Evolutionary conservation across 1,140 invertebrate species (phyloP).

Genomic region (Scaptomyza pallida): DNA sequence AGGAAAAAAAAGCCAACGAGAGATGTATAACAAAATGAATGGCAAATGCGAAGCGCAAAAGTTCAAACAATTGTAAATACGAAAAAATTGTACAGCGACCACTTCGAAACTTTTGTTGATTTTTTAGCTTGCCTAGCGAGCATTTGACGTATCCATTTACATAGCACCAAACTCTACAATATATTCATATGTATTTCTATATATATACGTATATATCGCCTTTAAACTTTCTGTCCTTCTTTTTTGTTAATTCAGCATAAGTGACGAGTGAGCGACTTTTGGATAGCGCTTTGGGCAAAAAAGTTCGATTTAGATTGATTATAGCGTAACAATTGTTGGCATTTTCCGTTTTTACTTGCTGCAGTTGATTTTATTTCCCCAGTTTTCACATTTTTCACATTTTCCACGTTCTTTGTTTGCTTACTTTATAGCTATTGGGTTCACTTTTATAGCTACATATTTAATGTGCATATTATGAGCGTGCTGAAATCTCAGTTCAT

Average conservation of each 20-base stretch:
- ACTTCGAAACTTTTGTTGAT: slow-evolving; percentile 69
- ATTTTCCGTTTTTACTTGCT: slow-evolving; percentile 37
- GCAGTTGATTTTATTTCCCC: not conserved
- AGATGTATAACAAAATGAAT: slow-evolving; percentile 39
- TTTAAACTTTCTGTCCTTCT: slow-evolving; percentile 22
- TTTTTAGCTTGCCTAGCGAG: slow-evolving; percentile 43
- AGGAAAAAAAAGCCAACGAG: not conserved
- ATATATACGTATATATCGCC: not conserved
- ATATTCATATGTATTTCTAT: not conserved
- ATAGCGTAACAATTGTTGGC: slow-evolving; percentile 78
- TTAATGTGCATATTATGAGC: slow-evolving; percentile 52
- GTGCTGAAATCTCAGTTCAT: slow-evolving; percentile 45
- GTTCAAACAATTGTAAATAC: slow-evolving; percentile 71
- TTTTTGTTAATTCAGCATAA: slow-evolving; percentile 80
- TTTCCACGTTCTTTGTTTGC: slow-evolving; percentile 17
- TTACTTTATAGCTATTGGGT: slow-evolving; percentile 5
- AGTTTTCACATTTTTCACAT: not conserved
- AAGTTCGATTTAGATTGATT: slow-evolving; percentile 69
- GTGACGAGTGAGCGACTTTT: slow-evolving; percentile 82
- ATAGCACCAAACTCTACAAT: not conserved
- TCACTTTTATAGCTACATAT: slow-evolving; percentile 58
- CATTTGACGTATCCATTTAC: slow-evolving; percentile 41
- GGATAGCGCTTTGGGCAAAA: slow-evolving; percentile 65
- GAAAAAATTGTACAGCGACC: slow-evolving; percentile 24
- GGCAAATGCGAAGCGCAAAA: slow-evolving; percentile 39